These are phyloP conservation scores for Pitta sordida DNA, from an alignment of 2,113 vertebrate genomes.

Conservation along the genomic window DNA sequence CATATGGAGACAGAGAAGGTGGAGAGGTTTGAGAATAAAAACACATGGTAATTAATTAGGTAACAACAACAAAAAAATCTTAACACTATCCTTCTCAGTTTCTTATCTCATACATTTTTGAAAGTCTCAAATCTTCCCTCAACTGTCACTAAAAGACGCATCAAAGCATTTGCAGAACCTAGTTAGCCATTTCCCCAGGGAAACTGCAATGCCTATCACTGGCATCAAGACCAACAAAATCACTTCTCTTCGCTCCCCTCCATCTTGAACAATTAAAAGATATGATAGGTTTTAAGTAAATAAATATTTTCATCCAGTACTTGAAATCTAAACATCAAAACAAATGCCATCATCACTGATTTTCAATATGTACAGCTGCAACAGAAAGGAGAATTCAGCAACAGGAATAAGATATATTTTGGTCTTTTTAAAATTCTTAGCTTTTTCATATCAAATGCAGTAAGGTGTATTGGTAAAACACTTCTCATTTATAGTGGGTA, in stretches of 20 bases:
- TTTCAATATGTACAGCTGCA: background rate
- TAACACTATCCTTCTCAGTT: background rate
- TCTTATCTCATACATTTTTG: background rate
- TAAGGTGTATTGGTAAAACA: background rate
- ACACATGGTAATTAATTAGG: background rate
- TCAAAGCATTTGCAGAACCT: background rate
- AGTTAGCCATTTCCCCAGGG: background rate
- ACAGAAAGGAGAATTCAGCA: background rate
- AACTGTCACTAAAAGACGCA: background rate
- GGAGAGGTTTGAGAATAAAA: background rate
- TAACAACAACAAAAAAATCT: background rate
- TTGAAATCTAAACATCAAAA: background rate
- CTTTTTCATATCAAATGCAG: background rate
- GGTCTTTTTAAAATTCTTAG: background rate
- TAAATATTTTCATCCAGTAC: background rate
- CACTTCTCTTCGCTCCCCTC: background rate
- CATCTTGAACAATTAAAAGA: background rate
- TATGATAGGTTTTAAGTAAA: background rate
- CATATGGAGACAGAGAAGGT: background rate
- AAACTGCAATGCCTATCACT: background rate
- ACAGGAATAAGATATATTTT: background rate
- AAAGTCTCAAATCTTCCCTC: background rate
- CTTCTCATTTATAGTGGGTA: background rate
- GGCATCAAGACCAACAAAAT: background rate
- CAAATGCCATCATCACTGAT: background rate